These are phyloP conservation scores for Morelia viridis DNA, from an alignment of 2,797 vertebrate species.

Conservation along the genomic window DNA sequence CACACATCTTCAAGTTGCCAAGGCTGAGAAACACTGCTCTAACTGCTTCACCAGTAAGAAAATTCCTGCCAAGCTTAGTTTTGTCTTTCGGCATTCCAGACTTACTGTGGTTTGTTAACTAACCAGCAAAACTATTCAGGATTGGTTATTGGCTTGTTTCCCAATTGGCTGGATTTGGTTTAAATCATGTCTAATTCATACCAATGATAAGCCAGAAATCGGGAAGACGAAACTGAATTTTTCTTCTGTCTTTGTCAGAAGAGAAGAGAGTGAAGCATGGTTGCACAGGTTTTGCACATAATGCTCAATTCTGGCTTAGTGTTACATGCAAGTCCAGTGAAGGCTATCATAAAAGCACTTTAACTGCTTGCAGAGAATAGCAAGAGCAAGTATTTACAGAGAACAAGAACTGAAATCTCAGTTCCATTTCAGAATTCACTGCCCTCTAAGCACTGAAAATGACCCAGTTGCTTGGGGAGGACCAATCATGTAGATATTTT, in stretches of 20 bases:
- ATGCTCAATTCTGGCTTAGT: neutral
- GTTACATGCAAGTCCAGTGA: neutral
- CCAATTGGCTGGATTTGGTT: neutral
- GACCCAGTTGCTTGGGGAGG: neutral
- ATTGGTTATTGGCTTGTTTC: neutral
- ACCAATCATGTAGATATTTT: neutral
- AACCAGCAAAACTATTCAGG: neutral
- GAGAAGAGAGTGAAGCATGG: neutral
- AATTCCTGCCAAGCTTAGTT: neutral
- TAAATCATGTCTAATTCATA: neutral
- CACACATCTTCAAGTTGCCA: too few species aligned
- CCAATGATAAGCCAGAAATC: neutral
- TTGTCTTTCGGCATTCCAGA: neutral
- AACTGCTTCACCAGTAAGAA: neutral
- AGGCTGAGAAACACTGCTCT: neutral
- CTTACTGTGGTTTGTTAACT: neutral
- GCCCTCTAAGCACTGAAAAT: neutral
- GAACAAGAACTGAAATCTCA: neutral
- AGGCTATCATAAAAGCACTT: neutral
- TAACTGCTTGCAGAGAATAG: neutral
- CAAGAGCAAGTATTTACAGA: neutral
- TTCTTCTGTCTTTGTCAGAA: neutral
- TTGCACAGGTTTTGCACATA: neutral
- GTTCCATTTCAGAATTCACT: neutral
- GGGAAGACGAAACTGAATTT: neutral